Percentiles rank a stretch among this genome's conserved stretches.
Conservation (phyloP, 2,888 invertebrate genomes). For the Drosophila emarginata region DNA sequence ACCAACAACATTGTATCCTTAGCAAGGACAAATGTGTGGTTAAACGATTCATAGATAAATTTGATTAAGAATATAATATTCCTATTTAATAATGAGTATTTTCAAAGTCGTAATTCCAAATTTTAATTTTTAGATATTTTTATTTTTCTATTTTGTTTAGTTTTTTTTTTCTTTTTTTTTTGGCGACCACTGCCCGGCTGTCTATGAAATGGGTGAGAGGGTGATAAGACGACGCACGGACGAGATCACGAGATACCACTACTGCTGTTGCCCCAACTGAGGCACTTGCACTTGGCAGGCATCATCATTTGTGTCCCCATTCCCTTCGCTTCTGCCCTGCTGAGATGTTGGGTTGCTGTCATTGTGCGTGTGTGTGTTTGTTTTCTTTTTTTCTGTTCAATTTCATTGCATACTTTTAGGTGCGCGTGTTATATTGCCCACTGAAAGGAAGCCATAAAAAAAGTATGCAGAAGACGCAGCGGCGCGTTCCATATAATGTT, state of each 20-base stretch:
- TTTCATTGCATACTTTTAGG: conserved; percentile 69
- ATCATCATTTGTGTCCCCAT: conserved; percentile 6
- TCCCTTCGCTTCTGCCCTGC: background rate
- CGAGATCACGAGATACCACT: conserved; percentile 64
- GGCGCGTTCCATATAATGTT: background rate
- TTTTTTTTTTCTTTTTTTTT: conserved; percentile 18
- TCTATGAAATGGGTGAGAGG: conserved; percentile 27
- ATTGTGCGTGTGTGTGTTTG: background rate
- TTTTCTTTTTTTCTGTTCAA: background rate
- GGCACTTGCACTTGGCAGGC: conserved; percentile 52
- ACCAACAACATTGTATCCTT: too few species aligned
- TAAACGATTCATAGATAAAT: too few species aligned
- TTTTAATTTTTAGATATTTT: background rate
- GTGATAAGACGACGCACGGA: conserved; percentile 49
- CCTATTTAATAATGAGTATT: too few species aligned
- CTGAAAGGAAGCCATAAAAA: conserved; percentile 55
- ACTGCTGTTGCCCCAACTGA: conserved; percentile 16
- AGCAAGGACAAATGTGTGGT: too few species aligned
- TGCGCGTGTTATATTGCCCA: conserved; percentile 27
- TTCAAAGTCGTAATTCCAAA: too few species aligned
- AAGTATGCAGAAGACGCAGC: conserved; percentile 1
- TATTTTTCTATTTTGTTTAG: background rate
- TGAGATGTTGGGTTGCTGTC: background rate
- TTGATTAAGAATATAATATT: too few species aligned
- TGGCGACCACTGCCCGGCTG: conserved; percentile 29